A percentile compares a stretch with the other conserved stretches of the same genome.
phyloP scores from a whole-genome alignment of 2,797 vertebrate genomes.

The Amazona ochrocephala region DNA sequence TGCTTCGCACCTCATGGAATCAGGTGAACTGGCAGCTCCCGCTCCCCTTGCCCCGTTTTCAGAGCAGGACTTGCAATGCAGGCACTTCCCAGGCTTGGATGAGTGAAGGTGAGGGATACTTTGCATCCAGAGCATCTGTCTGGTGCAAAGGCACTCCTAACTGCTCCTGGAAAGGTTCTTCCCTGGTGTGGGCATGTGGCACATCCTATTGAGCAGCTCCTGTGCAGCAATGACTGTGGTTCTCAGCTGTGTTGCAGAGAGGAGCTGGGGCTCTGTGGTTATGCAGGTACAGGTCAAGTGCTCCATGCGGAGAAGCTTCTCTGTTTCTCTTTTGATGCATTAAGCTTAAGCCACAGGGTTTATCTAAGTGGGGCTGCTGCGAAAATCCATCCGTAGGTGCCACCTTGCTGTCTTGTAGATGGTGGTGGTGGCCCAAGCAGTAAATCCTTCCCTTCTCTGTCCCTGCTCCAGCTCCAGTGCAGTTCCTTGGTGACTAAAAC shows the following conservation, averaged over 20 bases:
- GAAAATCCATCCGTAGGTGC: background rate
- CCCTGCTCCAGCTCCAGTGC: background rate
- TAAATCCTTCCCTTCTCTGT: background rate
- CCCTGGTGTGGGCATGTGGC: background rate
- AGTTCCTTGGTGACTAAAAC: background rate
- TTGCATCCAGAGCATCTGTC: accelerated
- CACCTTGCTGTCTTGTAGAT: background rate
- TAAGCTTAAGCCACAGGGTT: background rate
- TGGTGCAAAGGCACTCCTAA: background rate
- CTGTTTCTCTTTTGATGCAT: background rate
- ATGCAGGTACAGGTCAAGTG: background rate
- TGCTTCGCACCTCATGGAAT: background rate
- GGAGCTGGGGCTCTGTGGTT: background rate
- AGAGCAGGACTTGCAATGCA: background rate
- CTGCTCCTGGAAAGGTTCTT: background rate
- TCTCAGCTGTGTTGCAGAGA: background rate
- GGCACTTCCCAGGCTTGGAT: background rate
- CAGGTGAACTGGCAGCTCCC: accelerated
- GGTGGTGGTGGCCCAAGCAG: background rate
- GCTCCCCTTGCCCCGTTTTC: background rate
- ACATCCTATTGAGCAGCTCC: background rate
- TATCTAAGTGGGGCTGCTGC: background rate
- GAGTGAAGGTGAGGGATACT: background rate
- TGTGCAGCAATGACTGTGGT: accelerated
- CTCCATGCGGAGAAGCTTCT: background rate